phyloP scores from a whole-genome alignment of 2,888 invertebrate genomes.

The Dolichomitus sp. region DNA sequence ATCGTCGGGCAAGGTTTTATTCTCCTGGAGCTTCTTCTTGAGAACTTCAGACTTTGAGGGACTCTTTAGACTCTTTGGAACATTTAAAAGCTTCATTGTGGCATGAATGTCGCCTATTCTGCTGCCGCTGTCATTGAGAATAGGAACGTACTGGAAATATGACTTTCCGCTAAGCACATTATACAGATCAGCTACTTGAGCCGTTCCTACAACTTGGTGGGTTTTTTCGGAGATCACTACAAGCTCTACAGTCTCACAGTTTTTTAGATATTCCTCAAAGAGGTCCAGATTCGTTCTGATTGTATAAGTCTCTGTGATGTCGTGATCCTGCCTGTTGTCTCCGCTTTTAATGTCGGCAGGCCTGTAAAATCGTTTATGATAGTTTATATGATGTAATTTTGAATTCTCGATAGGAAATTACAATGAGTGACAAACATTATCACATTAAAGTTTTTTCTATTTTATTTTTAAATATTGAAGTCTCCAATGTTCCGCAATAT shows the following conservation, averaged over 20 bases:
- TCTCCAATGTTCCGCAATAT: too few species aligned
- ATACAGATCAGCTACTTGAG: conserved; percentile 76
- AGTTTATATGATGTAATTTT: not conserved
- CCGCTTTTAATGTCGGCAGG: conserved; percentile 76
- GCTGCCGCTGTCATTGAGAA: conserved; percentile 77
- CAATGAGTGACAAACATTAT: too few species aligned
- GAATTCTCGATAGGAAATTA: too few species aligned
- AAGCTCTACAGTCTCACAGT: conserved; percentile 81
- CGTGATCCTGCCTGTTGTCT: conserved; percentile 65
- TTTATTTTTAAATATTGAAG: too few species aligned
- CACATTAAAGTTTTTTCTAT: too few species aligned
- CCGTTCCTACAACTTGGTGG: conserved; percentile 78
- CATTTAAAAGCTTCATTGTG: conserved; percentile 74
- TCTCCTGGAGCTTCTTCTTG: conserved; percentile 9
- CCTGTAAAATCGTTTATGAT: conserved; percentile 72
- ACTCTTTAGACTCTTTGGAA: conserved; percentile 56
- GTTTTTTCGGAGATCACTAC: conserved; percentile 76
- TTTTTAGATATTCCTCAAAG: conserved; percentile 83
- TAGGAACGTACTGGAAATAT: conserved; percentile 80
- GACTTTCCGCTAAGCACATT: conserved; percentile 76
- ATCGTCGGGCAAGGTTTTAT: conserved; percentile 8
- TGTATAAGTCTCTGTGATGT: conserved; percentile 77
- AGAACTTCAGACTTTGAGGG: conserved; percentile 24
- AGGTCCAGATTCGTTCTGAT: conserved; percentile 81
- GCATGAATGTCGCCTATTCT: conserved; percentile 82